Evolutionary conservation across 37 sponge, comb jelly and placozoan species (phyloP).

Genomic region (Sycon ciliatum): DNA sequence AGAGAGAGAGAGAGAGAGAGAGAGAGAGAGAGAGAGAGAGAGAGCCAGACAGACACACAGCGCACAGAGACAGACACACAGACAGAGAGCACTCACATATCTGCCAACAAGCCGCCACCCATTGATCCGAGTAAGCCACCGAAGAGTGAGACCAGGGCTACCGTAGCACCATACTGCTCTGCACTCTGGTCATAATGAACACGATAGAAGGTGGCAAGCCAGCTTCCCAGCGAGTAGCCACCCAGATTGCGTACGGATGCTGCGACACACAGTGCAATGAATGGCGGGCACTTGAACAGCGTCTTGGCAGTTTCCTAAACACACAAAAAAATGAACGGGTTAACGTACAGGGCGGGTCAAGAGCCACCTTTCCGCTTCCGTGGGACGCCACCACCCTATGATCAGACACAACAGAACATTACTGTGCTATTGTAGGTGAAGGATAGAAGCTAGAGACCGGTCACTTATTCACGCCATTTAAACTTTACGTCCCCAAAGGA

Average conservation of each 20-base stretch:
- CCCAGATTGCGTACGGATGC: constrained; percentile 77
- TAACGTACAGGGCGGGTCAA: not conserved
- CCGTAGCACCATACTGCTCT: constrained; percentile 45
- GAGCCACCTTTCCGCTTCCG: no score
- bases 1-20: not conserved
- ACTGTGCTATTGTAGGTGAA: no score
- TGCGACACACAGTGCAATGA: constrained; percentile 52
- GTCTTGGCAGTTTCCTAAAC: constrained; percentile 49
- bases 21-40: constrained; percentile 11
- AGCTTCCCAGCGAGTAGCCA: constrained; percentile 74
- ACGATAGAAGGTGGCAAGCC: constrained; percentile 71
- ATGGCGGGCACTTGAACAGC: constrained; percentile 46
- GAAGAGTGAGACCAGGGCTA: constrained; percentile 61
- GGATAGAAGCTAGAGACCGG: no score
- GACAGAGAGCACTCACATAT: constrained; percentile 52
- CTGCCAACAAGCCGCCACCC: constrained; percentile 64
- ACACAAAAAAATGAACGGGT: not conserved
- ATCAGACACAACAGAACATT: not conserved
- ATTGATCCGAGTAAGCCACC: constrained; percentile 67
- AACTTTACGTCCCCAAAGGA: no score
- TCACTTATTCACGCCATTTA: no score
- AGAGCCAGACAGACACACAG: not conserved
- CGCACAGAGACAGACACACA: no score
- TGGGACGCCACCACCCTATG: no score
- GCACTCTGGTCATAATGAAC: constrained; percentile 30